Evolutionary conservation across 1,140 invertebrate species (phyloP), one percentile per base, ranked within the genome.

Genomic region (Antheraea pernyi): DNA sequence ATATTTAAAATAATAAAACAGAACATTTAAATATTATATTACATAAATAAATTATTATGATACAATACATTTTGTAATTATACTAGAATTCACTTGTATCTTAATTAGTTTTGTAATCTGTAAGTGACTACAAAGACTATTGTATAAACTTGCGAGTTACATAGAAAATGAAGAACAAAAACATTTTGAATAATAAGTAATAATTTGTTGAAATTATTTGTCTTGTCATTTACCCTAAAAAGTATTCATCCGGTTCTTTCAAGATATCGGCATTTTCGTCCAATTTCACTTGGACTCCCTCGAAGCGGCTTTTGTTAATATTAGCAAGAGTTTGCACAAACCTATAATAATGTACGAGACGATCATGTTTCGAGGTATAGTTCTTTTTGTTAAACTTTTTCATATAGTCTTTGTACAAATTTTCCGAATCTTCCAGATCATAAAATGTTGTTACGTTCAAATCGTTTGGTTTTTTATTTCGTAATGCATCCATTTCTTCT

Each of bases 281-380:
- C 19, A 82, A 64, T 13, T 13, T 16, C 13, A 22, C 60, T 60
- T 60, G 62, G 46, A 19, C 64, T 18, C 75, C 79, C 4, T 71
- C 39, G 62, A 78, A 71, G 63, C 72, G 62, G n/a, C 73, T 70
- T 73, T 72, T 80, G 63, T 85, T 85, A n/a, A 78, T 68, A 62
- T 81, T 76, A 6, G 76, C 77, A 7, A 85, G 46, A 6, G 81
- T 79, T 74, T 85, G 82, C 0, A 83, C 71, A 60, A 85, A 85
- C 69, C 75, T 82, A 36, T 76, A 82, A 70, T 70, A 84, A 64
- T 80, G 75, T 13, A 76, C 59, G 13, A 48, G 62, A 13, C 68
- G 58, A 9, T 83, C 71, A 2, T 72, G 66, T 46, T 73, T 73
- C 36, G 73, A 80, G 8, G 72, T 78, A 2, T 65, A 22, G 37